phyloP scores from a whole-genome alignment of 2,888 invertebrate species.

The Epistrophe eligans region DNA sequence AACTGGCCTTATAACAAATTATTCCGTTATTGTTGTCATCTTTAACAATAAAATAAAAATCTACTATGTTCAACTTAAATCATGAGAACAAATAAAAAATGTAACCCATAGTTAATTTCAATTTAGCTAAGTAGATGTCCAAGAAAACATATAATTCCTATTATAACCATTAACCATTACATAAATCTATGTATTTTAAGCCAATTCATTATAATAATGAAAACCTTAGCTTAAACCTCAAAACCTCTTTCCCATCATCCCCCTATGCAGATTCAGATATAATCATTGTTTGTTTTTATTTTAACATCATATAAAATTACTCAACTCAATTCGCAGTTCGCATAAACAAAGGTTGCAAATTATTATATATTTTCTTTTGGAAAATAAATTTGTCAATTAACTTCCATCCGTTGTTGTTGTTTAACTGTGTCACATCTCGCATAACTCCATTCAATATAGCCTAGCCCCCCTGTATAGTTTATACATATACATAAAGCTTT shows the following conservation, averaged over 20 bases:
- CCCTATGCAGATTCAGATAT: background rate
- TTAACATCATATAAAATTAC: background rate
- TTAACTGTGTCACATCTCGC: constrained; percentile 34
- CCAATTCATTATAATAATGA: background rate
- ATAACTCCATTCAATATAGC: constrained; percentile 28
- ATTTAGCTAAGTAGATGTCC: too few species aligned
- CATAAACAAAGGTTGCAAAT: background rate
- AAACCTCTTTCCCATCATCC: constrained; percentile 31
- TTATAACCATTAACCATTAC: too few species aligned
- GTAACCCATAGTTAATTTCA: background rate
- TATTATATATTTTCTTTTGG: constrained; percentile 12
- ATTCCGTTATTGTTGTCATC: too few species aligned
- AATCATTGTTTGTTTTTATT: background rate
- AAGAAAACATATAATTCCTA: too few species aligned
- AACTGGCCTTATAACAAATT: too few species aligned
- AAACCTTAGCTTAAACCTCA: constrained; percentile 17
- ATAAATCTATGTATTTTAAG: background rate
- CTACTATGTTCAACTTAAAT: too few species aligned
- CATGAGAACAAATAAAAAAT: too few species aligned
- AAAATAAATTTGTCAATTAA: constrained; percentile 45
- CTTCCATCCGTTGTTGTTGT: constrained; percentile 28
- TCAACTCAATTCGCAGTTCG: constrained; percentile 20
- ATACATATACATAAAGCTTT: too few species aligned
- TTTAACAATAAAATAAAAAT: too few species aligned
- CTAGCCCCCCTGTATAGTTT: background rate